phyloP scores from a whole-genome alignment of 2,113 vertebrate species.

The Conger conger region DNA sequence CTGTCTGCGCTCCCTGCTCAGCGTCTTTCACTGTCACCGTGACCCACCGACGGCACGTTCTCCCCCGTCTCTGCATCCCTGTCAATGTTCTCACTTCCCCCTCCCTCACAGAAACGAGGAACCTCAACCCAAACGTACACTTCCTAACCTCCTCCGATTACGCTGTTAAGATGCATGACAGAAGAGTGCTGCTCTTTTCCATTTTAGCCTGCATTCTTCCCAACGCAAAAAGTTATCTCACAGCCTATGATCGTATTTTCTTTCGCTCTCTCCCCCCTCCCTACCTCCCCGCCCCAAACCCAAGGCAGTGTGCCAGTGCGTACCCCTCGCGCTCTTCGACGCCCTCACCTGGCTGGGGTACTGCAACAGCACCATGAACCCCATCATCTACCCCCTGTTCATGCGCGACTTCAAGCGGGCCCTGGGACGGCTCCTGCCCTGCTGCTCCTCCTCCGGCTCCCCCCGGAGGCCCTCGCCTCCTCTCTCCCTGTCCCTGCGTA shows the following conservation, averaged over 20 bases:
- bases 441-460: constrained; percentile 61
- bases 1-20: constrained; percentile 50
- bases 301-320: constrained; percentile 86
- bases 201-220: not conserved
- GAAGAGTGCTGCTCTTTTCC: not conserved
- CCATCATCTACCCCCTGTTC: constrained; percentile 96
- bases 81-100: not conserved
- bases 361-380: constrained; percentile 98
- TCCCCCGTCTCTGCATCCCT: constrained; percentile 47
- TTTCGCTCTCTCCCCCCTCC: not conserved
- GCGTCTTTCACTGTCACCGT: constrained; percentile 64
- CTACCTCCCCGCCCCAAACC: constrained; percentile 10
- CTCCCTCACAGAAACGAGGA: not conserved
- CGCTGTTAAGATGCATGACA: not conserved
- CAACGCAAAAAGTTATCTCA: too few species aligned
- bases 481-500: constrained; percentile 84
- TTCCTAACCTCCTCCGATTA: too few species aligned
- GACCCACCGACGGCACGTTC: constrained; percentile 60
- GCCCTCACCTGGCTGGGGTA: constrained; percentile 95
- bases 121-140: not conserved
- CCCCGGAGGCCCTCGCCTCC: constrained; percentile 69
- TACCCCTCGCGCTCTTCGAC: constrained; percentile 81
- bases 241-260: not conserved
- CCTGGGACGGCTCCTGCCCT: constrained; percentile 83
- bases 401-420: constrained; percentile 97